Evolutionary conservation across 2,888 invertebrate genomes (phyloP), one percentile per base, ranked within the genome.

Genomic region (Cloeon dipterum): DNA sequence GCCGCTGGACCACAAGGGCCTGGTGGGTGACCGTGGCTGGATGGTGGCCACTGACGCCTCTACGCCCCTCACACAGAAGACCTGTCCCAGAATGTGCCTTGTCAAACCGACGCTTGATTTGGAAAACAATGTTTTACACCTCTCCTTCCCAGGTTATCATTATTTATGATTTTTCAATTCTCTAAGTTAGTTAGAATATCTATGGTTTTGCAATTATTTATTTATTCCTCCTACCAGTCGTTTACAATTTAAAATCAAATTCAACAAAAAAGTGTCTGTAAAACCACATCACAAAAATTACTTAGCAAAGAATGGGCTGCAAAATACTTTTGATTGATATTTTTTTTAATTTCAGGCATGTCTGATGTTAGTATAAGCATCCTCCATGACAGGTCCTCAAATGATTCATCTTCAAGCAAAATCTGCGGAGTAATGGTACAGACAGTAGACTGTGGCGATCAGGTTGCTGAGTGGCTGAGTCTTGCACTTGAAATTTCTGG

Each of bases 11-110:
- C 47, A 56, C 0, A 73, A 72, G 47, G 94, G 94, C 1, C 65
- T 96, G 21, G 64, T 74, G 48, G 86, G 75, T 54, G 96, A 96
- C 56, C 66, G 94, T 44, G 71, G 78, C 50, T 96, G 91, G 89
- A 86, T 93, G 83, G 74, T 96, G 41, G 67, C 86, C 5, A 78
- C 74, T 47, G 66, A 70, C 7, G 65, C 70, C 48, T 89, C 89
- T 13, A 69, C 78, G 41, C 77, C 81, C 41, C 57, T 94, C 37
- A 89, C 86, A 3, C 91, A 93, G 55, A 93, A 94, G 56, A 70
- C 77, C 41, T 71, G 74, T 47, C 65, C 76, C 2, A 66, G 65
- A 43, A 64, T 96, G 54, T 86, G 88, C 52, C 58, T 79, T 42
- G 67, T 94, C 36, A 62, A 57, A 45, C 89, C 93, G 1, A 49